These are phyloP conservation scores for Hoplodrina blanda DNA, from an alignment of 2,888 invertebrate genomes.

Conservation along the genomic window DNA sequence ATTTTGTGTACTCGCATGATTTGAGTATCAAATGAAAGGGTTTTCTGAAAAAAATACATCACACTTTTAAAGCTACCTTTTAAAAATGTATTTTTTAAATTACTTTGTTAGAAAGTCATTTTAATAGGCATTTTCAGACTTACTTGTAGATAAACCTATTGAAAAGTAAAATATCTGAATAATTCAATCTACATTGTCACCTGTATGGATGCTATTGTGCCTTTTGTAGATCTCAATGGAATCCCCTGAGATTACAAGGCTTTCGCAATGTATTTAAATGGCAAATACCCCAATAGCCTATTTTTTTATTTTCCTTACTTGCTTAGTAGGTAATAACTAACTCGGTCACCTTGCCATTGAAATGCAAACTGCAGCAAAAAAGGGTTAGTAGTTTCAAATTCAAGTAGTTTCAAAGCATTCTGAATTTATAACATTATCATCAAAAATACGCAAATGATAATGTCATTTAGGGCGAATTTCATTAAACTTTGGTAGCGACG, in stretches of 20 bases:
- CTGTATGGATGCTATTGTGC: background rate
- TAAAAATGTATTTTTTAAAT: too few species aligned
- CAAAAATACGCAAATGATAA: too few species aligned
- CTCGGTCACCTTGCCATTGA: too few species aligned
- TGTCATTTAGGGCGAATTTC: too few species aligned
- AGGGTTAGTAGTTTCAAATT: background rate
- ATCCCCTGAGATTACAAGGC: background rate
- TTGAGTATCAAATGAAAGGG: too few species aligned
- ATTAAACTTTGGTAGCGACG: too few species aligned
- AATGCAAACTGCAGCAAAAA: background rate
- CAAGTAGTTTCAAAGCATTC: background rate
- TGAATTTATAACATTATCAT: too few species aligned
- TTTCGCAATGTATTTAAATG: conserved; percentile 3
- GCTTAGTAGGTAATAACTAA: background rate
- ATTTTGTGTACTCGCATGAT: too few species aligned
- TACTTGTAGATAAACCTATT: background rate
- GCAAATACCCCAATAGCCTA: background rate
- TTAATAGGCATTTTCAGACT: background rate
- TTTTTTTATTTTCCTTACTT: background rate
- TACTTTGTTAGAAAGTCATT: too few species aligned
- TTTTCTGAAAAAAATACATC: too few species aligned
- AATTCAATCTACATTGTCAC: too few species aligned
- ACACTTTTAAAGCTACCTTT: too few species aligned
- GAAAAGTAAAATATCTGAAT: background rate
- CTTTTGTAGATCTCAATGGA: background rate